A percentile compares a stretch with the other conserved stretches of the same genome.
Evolutionary conservation across 2,113 vertebrate genomes (phyloP).

Genomic region (Pheucticus melanocephalus): DNA sequence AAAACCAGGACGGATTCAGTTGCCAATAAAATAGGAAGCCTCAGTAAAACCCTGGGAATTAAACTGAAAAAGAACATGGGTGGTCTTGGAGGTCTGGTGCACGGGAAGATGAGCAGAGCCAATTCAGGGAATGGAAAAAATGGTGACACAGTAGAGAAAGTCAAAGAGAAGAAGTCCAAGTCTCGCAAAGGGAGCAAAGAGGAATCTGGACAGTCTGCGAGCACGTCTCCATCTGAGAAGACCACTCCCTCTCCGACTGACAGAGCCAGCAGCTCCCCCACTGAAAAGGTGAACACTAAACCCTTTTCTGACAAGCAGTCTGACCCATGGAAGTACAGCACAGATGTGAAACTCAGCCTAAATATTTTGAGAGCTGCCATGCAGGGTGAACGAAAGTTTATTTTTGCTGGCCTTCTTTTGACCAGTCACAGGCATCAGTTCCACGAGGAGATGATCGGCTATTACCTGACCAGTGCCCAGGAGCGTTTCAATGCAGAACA

Average conservation of each 20-base stretch:
- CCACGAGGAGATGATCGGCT: conserved; percentile 98
- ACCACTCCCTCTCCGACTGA: conserved; percentile 92
- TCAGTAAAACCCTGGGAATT: conserved; percentile 96
- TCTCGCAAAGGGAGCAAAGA: conserved; percentile 85
- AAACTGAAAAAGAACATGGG: conserved; percentile 99
- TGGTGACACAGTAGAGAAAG: conserved; percentile 70
- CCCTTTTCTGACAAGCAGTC: conserved; percentile 78
- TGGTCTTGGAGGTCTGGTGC: conserved; percentile 92
- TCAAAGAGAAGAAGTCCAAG: conserved; percentile 80
- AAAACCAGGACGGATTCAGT: conserved; percentile 93
- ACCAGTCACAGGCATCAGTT: conserved; percentile 98
- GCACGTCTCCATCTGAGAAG: conserved; percentile 93
- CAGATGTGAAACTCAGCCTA: conserved; percentile 97
- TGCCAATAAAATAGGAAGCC: conserved; percentile 96
- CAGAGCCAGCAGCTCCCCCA: conserved; percentile 75
- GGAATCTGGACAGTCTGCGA: conserved; percentile 89
- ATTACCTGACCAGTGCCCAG: conserved; percentile 94
- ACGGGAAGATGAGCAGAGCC: conserved; percentile 92
- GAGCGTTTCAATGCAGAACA: conserved; percentile 96
- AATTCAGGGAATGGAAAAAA: conserved; percentile 86
- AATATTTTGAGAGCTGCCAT: conserved; percentile 97
- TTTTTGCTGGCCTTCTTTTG: conserved; percentile 93
- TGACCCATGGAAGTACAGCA: conserved; percentile 97
- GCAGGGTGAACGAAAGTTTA: conserved; percentile 98
- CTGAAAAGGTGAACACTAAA: conserved; percentile 71